Percentiles rank a stretch among this genome's conserved stretches.
These are phyloP conservation scores for Thamnophis elegans DNA, from an alignment of 2,797 vertebrate species.

Conservation along the genomic window DNA sequence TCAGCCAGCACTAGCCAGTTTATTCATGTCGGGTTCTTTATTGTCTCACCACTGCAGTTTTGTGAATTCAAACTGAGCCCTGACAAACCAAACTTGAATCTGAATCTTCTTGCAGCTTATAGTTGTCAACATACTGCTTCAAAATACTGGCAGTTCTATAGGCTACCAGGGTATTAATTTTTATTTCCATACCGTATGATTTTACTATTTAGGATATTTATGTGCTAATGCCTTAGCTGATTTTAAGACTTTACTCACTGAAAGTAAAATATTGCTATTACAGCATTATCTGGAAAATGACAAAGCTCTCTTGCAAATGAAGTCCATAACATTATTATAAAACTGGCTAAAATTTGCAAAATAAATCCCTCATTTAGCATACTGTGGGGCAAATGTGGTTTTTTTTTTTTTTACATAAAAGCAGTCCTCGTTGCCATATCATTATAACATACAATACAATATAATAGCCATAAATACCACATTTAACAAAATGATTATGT, in stretches of 20 bases:
- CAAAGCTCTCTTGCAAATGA: neutral
- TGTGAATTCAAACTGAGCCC: neutral
- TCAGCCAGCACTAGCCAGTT: neutral
- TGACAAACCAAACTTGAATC: neutral
- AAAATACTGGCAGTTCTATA: neutral
- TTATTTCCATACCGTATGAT: neutral
- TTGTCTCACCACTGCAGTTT: neutral
- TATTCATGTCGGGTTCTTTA: neutral
- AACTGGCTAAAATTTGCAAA: neutral
- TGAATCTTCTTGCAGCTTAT: neutral
- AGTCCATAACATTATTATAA: neutral
- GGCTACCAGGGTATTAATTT: neutral
- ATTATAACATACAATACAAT: neutral
- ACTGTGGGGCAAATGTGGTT: neutral
- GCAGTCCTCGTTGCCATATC: neutral
- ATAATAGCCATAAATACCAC: neutral
- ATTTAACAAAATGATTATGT: neutral
- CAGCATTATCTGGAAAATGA: neutral
- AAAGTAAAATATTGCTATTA: neutral
- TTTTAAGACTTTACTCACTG: neutral
- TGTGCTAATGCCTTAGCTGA: neutral
- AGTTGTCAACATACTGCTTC: neutral
- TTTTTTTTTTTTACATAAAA: neutral
- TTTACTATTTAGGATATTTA: neutral
- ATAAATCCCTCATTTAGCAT: neutral